Conservation (phyloP, 2,888 invertebrate genomes). For the Thelaira solivaga region DNA sequence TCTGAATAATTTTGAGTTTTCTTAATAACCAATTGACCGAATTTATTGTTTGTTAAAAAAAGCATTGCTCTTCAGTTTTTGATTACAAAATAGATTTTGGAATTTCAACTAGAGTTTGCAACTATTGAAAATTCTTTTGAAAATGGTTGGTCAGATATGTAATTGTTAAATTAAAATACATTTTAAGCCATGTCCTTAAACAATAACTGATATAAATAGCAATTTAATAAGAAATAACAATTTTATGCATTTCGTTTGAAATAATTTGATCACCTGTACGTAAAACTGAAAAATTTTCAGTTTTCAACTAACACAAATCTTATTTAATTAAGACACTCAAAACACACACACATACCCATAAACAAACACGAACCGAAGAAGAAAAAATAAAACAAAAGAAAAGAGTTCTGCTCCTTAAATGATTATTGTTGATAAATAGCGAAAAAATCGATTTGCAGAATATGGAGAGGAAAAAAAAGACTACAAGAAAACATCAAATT, state of each 20-base stretch:
- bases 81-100: too few species aligned
- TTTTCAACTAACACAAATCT: neutral
- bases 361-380: too few species aligned
- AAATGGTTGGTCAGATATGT: too few species aligned
- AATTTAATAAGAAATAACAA: neutral
- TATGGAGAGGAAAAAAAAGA: too few species aligned
- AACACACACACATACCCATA: too few species aligned
- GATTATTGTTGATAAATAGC: constrained; percentile 1
- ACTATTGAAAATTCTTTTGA: too few species aligned
- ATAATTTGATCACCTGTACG: constrained; percentile 10
- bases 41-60: too few species aligned
- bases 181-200: constrained; percentile 3
- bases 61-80: too few species aligned
- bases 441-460: neutral
- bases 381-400: neutral
- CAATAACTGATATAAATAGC: neutral
- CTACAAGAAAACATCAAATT: neutral
- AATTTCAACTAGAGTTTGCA: neutral
- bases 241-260: neutral
- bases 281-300: neutral
- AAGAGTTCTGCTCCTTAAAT: neutral
- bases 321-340: constrained; percentile 37
- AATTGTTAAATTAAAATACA: neutral
- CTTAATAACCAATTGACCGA: too few species aligned
- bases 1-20: too few species aligned